These are phyloP conservation scores for Diploptera punctata DNA, from an alignment of 2,888 invertebrate genomes.

Conservation along the genomic window DNA sequence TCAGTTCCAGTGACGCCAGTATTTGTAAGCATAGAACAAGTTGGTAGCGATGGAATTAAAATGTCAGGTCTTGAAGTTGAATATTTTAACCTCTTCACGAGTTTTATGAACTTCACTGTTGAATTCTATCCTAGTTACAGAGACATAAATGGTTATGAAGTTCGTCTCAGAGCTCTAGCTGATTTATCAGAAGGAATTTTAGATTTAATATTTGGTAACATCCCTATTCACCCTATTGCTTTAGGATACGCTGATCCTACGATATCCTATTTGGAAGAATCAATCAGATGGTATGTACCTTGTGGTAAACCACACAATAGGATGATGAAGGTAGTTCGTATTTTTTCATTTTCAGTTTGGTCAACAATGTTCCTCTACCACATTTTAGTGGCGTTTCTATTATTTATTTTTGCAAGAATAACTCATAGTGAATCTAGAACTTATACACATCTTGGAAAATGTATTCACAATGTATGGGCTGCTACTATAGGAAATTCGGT, in stretches of 20 bases:
- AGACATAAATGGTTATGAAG: neutral
- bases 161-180: neutral
- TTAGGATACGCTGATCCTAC: neutral
- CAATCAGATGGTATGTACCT: neutral
- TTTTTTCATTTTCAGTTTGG: neutral
- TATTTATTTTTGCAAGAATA: no score
- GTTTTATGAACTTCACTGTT: neutral
- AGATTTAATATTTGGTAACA: neutral
- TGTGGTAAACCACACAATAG: neutral
- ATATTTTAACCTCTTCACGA: neutral
- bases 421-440: no score
- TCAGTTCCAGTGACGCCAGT: neutral
- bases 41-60: neutral
- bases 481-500: neutral
- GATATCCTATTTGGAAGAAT: neutral
- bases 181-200: neutral
- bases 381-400: no score
- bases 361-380: neutral
- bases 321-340: neutral
- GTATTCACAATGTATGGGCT: neutral
- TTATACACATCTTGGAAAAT: neutral
- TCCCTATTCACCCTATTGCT: neutral
- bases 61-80: neutral
- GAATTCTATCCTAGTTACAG: neutral
- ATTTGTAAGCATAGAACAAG: neutral